Percentiles rank a stretch among this genome's conserved stretches.
Evolutionary conservation across 2,888 invertebrate species (phyloP).

Genomic region (Strigamia maritima): DNA sequence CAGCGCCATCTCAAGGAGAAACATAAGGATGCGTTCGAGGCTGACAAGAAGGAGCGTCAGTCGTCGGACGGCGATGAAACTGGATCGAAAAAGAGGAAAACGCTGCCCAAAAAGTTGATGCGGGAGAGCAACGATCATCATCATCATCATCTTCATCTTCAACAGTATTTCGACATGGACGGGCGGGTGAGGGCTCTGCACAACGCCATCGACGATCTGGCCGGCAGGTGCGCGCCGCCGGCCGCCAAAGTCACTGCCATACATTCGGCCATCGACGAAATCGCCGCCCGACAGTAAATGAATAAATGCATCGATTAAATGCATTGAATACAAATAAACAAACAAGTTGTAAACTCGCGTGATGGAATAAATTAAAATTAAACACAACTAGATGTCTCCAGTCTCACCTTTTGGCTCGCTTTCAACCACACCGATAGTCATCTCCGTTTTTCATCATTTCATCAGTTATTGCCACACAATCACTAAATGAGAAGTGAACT

Average conservation of each 20-base stretch:
- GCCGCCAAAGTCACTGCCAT: conserved; percentile 41
- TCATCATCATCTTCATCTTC: too few relatives aligned
- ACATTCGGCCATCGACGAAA: conserved; percentile 42
- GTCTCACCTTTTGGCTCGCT: too few relatives aligned
- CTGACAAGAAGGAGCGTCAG: neutral
- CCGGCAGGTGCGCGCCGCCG: conserved; percentile 39
- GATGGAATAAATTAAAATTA: too few relatives aligned
- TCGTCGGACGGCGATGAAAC: neutral
- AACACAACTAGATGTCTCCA: too few relatives aligned
- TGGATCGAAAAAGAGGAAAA: conserved; percentile 2
- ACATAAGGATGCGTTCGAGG: conserved; percentile 43
- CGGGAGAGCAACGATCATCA: neutral
- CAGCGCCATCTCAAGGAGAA: conserved; percentile 45
- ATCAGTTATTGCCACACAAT: too few relatives aligned
- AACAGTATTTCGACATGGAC: neutral
- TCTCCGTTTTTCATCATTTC: too few relatives aligned
- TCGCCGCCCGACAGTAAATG: conserved; percentile 36
- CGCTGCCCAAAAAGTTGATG: conserved; percentile 6
- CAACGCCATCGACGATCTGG: conserved; percentile 45
- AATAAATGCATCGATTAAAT: neutral
- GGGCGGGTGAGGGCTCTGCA: conserved; percentile 43
- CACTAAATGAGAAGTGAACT: too few relatives aligned
- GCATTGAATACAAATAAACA: neutral
- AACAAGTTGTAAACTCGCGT: too few relatives aligned
- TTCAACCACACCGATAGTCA: too few relatives aligned